phyloP scores from a whole-genome alignment of 1,140 invertebrate species.

The Temnothorax longispinosus region DNA sequence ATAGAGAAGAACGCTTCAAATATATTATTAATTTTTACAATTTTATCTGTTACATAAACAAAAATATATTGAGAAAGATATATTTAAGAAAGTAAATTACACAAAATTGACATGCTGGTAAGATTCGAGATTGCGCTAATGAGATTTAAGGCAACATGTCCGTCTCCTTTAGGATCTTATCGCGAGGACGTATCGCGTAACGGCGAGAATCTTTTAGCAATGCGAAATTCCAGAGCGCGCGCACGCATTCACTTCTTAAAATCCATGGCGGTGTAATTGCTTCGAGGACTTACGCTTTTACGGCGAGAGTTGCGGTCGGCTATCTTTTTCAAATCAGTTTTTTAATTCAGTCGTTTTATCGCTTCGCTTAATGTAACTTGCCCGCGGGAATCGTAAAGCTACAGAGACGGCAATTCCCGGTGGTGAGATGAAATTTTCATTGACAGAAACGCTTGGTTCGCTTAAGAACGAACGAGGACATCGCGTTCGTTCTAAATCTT shows the following conservation, averaged over 20 bases:
- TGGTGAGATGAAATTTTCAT: slow-evolving; percentile 59
- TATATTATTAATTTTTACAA: background rate
- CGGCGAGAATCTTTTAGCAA: slow-evolving; percentile 28
- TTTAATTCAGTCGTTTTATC: slow-evolving; percentile 63
- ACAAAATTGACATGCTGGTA: background rate
- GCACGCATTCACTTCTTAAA: slow-evolving; percentile 34
- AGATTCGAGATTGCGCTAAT: slow-evolving; percentile 1
- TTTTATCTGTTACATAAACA: background rate
- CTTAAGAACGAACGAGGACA: slow-evolving; percentile 42
- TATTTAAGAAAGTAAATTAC: background rate
- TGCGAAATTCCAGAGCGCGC: slow-evolving; percentile 1
- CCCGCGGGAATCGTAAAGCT: slow-evolving; percentile 62
- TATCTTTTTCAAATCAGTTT: slow-evolving; percentile 54
- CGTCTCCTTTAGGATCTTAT: slow-evolving; percentile 35
- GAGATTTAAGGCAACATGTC: background rate
- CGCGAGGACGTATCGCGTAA: background rate
- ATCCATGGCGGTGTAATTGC: slow-evolving; percentile 47
- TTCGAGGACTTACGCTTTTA: slow-evolving; percentile 54
- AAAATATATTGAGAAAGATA: background rate
- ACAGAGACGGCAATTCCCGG: slow-evolving; percentile 55
- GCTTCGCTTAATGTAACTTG: slow-evolving; percentile 57
- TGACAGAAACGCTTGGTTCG: slow-evolving; percentile 47
- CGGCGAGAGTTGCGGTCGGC: slow-evolving; percentile 9
- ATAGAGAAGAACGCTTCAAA: background rate
- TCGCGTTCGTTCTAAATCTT: slow-evolving; percentile 49